Percentiles rank a stretch among this genome's conserved stretches.
Evolutionary conservation across 2,888 invertebrate species (phyloP).

Genomic region (Aplocera efformata): DNA sequence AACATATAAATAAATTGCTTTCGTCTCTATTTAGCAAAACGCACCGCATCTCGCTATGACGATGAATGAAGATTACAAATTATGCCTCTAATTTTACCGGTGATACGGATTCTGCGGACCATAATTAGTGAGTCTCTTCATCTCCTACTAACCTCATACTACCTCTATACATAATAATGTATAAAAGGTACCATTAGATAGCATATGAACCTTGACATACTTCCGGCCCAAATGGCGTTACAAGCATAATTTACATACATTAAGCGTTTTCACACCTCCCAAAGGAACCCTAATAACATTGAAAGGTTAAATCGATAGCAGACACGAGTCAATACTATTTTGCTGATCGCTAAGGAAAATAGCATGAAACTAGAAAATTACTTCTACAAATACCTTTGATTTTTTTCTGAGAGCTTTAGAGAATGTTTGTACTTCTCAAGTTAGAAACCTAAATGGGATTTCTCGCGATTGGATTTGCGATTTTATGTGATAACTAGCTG

Average conservation of each 20-base stretch:
- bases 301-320: slow-evolving; percentile 52
- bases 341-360: slow-evolving; percentile 39
- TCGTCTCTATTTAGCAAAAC: too few species aligned
- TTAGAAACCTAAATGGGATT: too few species aligned
- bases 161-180: too few species aligned
- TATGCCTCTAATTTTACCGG: too few species aligned
- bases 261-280: slow-evolving; percentile 13
- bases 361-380: slow-evolving; percentile 27
- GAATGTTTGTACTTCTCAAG: slow-evolving; percentile 4
- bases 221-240: slow-evolving; percentile 1
- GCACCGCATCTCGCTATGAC: too few species aligned
- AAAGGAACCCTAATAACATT: slow-evolving; percentile 44
- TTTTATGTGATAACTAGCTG: slow-evolving; percentile 8
- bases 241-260: slow-evolving; percentile 18
- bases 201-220: background rate
- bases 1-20: too few species aligned
- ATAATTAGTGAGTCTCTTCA: too few species aligned
- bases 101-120: too few species aligned
- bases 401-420: slow-evolving; percentile 18
- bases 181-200: too few species aligned
- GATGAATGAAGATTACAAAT: too few species aligned
- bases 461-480: slow-evolving; percentile 7
- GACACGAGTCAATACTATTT: slow-evolving; percentile 52
- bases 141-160: too few species aligned
- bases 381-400: slow-evolving; percentile 18